Evolutionary conservation across 2,888 invertebrate genomes (phyloP).

Genomic region (Melanostoma mellinum): DNA sequence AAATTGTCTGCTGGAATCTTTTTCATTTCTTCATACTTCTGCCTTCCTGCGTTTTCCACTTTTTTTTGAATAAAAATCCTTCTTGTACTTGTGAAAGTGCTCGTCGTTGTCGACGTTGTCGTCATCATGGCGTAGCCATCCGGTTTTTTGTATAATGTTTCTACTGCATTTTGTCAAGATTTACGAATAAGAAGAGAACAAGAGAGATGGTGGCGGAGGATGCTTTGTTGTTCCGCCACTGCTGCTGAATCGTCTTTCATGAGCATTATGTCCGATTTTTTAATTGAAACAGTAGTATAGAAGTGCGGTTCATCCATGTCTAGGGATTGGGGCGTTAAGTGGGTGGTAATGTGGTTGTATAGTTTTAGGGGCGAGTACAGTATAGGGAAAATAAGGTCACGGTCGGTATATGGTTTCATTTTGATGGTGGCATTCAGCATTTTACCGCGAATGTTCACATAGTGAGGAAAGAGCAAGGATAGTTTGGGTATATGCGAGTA

Average conservation of each 20-base stretch:
- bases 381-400: conserved; percentile 59
- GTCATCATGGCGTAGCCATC: conserved; percentile 41
- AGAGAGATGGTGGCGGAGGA: background rate
- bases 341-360: conserved; percentile 37
- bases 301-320: conserved; percentile 31
- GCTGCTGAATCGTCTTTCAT: conserved; percentile 55
- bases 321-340: conserved; percentile 27
- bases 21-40: conserved; percentile 16
- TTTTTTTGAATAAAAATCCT: background rate
- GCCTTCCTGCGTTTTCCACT: conserved; percentile 15
- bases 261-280: conserved; percentile 67
- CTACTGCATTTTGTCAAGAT: conserved; percentile 57
- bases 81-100: conserved; percentile 41
- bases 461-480: conserved; percentile 18
- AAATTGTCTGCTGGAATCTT: conserved; percentile 64
- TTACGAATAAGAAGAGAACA: conserved; percentile 15
- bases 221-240: conserved; percentile 28
- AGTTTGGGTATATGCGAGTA: background rate
- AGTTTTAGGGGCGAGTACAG: conserved; percentile 19
- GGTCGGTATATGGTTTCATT: conserved; percentile 55
- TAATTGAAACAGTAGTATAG: conserved; percentile 63
- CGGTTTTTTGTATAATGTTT: conserved; percentile 32
- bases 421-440: conserved; percentile 43
- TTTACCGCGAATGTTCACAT: conserved; percentile 61
- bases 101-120: conserved; percentile 31